phyloP scores from a whole-genome alignment of 2,113 vertebrate genomes.

The Axis porcinus region DNA sequence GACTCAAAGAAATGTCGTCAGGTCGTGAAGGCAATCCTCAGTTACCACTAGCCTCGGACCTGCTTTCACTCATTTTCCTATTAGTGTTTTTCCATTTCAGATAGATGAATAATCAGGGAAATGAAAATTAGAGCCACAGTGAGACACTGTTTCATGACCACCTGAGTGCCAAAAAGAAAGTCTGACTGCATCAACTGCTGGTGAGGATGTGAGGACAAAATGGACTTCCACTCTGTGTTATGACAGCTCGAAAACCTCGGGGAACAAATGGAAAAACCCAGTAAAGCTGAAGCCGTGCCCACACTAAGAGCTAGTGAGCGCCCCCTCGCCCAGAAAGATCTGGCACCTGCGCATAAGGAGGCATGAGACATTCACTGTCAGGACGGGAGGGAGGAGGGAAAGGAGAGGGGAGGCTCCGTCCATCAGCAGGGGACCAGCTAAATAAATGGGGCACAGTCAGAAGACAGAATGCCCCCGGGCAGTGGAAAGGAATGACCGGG shows the following conservation, averaged over 20 bases:
- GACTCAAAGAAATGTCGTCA: neutral
- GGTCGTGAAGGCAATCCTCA: accelerated
- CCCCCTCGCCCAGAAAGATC: neutral
- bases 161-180: neutral
- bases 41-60: neutral
- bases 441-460: accelerated
- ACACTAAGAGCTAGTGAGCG: accelerated
- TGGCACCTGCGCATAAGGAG: accelerated
- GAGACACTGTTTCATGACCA: neutral
- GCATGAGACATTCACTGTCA: neutral
- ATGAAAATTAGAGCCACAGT: neutral
- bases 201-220: neutral
- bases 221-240: accelerated
- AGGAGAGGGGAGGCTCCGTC: neutral
- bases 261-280: neutral
- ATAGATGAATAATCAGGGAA: neutral
- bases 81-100: neutral
- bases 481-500: neutral
- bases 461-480: neutral
- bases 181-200: neutral
- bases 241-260: neutral
- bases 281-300: no score
- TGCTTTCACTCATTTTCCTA: neutral
- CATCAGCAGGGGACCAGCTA: neutral
- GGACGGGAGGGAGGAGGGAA: neutral